Conservation (phyloP, 2,888 invertebrate genomes). For the Drosophila mayaguana region DNA sequence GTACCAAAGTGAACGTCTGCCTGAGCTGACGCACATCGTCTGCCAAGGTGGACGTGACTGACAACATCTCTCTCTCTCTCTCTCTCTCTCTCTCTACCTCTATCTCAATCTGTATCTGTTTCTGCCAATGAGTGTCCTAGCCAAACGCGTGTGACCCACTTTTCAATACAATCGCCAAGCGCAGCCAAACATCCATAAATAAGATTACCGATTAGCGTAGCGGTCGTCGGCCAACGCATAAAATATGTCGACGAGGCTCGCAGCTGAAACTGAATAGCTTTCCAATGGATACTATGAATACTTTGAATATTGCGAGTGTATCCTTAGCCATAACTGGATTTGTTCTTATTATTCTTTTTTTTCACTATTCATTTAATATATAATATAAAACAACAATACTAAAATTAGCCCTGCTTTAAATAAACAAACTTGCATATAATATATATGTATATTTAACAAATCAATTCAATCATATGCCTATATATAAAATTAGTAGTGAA, state of each 20-base stretch:
- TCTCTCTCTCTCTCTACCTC: too few relatives aligned
- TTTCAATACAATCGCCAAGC: conserved; percentile 38
- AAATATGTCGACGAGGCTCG: conserved; percentile 11
- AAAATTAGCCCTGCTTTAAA: too few relatives aligned
- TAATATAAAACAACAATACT: too few relatives aligned
- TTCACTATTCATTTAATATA: too few relatives aligned
- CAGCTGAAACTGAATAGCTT: conserved; percentile 36
- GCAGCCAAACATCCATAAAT: conserved; percentile 59
- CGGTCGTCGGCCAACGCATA: conserved; percentile 30
- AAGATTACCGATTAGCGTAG: conserved; percentile 62
- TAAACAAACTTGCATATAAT: too few relatives aligned
- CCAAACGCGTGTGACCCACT: conserved; percentile 67
- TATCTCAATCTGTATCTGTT: background rate
- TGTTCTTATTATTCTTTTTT: too few relatives aligned
- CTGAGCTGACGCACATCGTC: conserved; percentile 41
- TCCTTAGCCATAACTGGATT: too few relatives aligned
- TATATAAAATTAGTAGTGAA: too few relatives aligned
- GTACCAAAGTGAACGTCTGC: conserved; percentile 10
- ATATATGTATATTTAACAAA: too few relatives aligned
- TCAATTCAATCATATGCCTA: too few relatives aligned
- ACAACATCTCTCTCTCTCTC: too few relatives aligned
- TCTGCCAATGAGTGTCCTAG: conserved; percentile 40
- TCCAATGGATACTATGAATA: conserved; percentile 1
- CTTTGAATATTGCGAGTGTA: background rate
- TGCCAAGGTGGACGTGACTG: too few relatives aligned